Evolutionary conservation across 2,888 invertebrate species (phyloP).

Genomic region (Apotomis betuletana): DNA sequence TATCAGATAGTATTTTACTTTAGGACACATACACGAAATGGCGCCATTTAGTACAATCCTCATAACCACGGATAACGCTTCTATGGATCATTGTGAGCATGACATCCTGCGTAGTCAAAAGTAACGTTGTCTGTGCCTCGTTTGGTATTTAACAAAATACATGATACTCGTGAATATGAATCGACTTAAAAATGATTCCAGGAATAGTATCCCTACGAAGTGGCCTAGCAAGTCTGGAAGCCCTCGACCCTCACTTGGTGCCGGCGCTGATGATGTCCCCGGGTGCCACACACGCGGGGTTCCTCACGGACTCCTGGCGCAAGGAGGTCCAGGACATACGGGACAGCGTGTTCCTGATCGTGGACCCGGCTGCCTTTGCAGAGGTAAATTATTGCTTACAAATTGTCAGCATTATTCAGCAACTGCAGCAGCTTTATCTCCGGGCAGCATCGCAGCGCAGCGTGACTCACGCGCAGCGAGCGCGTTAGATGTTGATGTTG

Average conservation of each 20-base stretch:
- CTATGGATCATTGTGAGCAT: no score
- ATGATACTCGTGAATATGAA: no score
- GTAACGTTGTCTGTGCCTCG: no score
- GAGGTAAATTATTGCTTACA: constrained; percentile 72
- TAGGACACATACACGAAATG: no score
- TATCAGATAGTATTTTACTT: no score
- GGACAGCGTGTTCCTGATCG: constrained; percentile 85
- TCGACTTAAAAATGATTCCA: constrained; percentile 54
- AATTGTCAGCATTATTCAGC: neutral
- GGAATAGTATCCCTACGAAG: constrained; percentile 85
- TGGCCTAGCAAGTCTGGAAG: constrained; percentile 87
- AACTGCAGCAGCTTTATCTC: neutral
- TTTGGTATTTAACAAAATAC: no score
- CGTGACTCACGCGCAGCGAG: constrained; percentile 1
- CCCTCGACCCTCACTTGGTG: constrained; percentile 86
- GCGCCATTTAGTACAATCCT: no score
- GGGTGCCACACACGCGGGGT: constrained; percentile 74
- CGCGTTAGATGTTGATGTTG: neutral
- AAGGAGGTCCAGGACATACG: constrained; percentile 83
- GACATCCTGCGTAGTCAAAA: no score
- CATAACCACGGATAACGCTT: no score
- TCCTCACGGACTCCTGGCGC: constrained; percentile 84
- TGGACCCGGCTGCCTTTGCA: constrained; percentile 87
- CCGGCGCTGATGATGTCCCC: constrained; percentile 83
- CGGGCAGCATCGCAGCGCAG: neutral